Evolutionary conservation across 2,888 invertebrate species (phyloP), one percentile per base, ranked within the genome.

Genomic region (Xestia xanthographa): DNA sequence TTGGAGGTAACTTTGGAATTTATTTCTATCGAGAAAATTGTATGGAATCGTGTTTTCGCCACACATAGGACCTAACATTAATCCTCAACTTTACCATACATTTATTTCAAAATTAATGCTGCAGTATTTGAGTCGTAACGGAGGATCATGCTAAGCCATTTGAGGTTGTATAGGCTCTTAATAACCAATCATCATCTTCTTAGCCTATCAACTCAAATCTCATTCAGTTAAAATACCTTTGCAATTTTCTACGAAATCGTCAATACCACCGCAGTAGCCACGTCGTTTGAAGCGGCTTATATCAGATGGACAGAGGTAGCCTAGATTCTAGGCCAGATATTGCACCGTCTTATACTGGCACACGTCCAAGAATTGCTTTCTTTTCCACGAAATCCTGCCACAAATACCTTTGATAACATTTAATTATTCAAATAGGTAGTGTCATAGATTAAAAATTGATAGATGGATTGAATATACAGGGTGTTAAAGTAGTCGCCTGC

Each of bases 241-340:
- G 20, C 17, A 53, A 34, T 45, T 66, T 80, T 58, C 26, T 22
- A n/a, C 41, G n/a, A 83, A 60, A 9, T 26, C 45, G 17, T 58
- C n/a, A 45, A 72, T 70, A 69, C 56, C 60, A 41, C n/a, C n/a
- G 48, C 48, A 48, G 48, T 56, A 62, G 50, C 26, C 80, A 43
- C 56, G 14, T 29, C 34, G 43, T 69, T 56, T 62, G 48, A 66
- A 84, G 41, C 53, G 41, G 56, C 80, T 81, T 72, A 81, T 80
- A 84, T 80, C 73, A 43, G 73, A 80, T 62, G 53, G 48, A 34
- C 71, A 41, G 53, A 72, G 70, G 34, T 56, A 66, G 65, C 69
- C 80, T 66, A 81, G 81, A 84, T 84, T 78, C 66, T 69, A 6
- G 11, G 20, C 53, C 45, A 72, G 84, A 81, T 83, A 79, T 79